phyloP scores from a whole-genome alignment of 2,888 invertebrate species.

The Apoda limacodes region DNA sequence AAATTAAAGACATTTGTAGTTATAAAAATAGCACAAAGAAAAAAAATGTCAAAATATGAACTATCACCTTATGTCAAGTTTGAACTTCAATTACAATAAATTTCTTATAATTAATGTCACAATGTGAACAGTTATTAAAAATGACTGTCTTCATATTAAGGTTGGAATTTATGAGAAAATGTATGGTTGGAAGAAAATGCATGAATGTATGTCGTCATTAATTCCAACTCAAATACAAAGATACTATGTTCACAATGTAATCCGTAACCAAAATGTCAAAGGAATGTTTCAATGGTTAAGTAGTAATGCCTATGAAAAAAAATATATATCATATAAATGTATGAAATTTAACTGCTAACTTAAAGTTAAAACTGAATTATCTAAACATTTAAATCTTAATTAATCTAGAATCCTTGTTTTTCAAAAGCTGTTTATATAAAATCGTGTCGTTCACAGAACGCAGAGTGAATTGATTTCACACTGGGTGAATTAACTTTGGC shows the following conservation, averaged over 20 bases:
- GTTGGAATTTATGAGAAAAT: too few relatives aligned
- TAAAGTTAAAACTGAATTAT: slow-evolving; percentile 68
- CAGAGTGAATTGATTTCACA: slow-evolving; percentile 61
- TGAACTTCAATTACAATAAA: slow-evolving; percentile 58
- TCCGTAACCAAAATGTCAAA: slow-evolving; percentile 60
- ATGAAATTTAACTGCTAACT: slow-evolving; percentile 65
- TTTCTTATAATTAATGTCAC: slow-evolving; percentile 59
- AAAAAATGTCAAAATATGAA: slow-evolving; percentile 48
- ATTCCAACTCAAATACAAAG: too few relatives aligned
- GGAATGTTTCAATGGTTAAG: slow-evolving; percentile 69
- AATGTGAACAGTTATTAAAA: slow-evolving; percentile 40
- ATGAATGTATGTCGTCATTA: too few relatives aligned
- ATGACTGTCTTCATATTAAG: too few relatives aligned
- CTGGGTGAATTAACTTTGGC: slow-evolving; percentile 64
- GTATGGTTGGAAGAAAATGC: too few relatives aligned
- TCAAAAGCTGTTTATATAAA: slow-evolving; percentile 54
- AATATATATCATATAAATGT: slow-evolving; percentile 41
- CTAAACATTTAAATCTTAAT: slow-evolving; percentile 57
- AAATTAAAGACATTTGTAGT: slow-evolving; percentile 51
- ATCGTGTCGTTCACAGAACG: slow-evolving; percentile 67
- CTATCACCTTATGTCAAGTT: slow-evolving; percentile 63
- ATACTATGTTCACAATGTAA: slow-evolving; percentile 38
- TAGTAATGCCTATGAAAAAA: slow-evolving; percentile 64
- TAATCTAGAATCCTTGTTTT: slow-evolving; percentile 58
- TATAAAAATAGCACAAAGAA: slow-evolving; percentile 52